A percentile compares a stretch with the other conserved stretches of the same genome.
These are phyloP conservation scores for Leptocoma aspasia DNA, from an alignment of 2,113 vertebrate species.

Conservation along the genomic window DNA sequence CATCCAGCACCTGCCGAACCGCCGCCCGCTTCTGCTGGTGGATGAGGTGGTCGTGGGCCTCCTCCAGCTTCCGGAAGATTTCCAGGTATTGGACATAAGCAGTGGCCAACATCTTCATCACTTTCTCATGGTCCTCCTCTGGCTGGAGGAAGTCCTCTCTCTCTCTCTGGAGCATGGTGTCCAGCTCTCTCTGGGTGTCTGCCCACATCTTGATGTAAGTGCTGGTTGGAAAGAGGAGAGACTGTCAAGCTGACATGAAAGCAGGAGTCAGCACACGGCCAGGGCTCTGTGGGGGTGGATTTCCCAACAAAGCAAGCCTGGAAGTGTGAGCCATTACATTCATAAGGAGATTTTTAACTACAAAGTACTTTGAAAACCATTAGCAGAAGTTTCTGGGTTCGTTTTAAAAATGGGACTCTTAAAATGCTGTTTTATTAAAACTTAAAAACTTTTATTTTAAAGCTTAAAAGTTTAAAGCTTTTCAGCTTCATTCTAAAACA, in stretches of 20 bases:
- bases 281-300: neutral
- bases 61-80: constrained; percentile 75
- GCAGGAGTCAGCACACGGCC: neutral
- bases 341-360: neutral
- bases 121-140: constrained; percentile 37
- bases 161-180: constrained; percentile 73
- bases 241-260: neutral
- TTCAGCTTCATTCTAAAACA: neutral
- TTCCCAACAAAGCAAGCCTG: neutral
- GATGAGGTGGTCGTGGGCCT: constrained; percentile 67
- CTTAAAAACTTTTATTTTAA: no score
- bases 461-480: neutral
- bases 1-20: constrained; percentile 73
- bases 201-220: constrained; percentile 79
- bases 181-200: constrained; percentile 75
- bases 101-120: constrained; percentile 70
- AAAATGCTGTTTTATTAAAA: neutral
- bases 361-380: neutral
- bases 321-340: neutral
- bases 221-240: constrained; percentile 55
- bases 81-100: constrained; percentile 83
- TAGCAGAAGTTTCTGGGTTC: neutral
- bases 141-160: constrained; percentile 51
- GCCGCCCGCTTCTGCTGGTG: constrained; percentile 77
- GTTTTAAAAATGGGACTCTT: neutral